phyloP scores from a whole-genome alignment of 2,797 vertebrate species.

The Rhabdomys pumilio region DNA sequence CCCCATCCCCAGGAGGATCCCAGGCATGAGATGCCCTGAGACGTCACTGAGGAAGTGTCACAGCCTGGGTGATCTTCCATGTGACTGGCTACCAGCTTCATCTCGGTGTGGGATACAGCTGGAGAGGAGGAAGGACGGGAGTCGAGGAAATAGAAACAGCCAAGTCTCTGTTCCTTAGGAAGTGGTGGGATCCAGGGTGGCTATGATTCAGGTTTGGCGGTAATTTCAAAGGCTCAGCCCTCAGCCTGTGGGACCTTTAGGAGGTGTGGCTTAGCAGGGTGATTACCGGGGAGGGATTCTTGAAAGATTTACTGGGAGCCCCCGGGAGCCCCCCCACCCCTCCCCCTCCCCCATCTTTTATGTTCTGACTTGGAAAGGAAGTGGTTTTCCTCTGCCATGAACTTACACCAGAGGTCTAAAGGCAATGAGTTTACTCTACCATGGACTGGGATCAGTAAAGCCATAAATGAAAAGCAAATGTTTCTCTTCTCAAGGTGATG shows the following conservation, averaged over 20 bases:
- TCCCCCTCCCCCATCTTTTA: background rate
- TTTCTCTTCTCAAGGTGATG: background rate
- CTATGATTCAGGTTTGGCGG: background rate
- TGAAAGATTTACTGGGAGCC: background rate
- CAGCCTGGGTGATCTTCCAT: background rate
- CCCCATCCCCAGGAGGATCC: background rate
- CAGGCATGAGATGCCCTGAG: background rate
- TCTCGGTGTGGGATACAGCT: background rate
- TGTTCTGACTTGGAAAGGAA: background rate
- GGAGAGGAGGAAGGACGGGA: background rate
- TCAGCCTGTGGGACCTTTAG: background rate
- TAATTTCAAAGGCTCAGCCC: background rate
- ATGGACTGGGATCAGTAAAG: background rate
- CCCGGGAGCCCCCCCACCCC: no score
- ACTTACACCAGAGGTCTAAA: background rate
- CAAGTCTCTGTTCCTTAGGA: background rate
- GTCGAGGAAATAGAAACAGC: background rate
- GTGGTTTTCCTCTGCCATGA: background rate
- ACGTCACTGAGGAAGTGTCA: background rate
- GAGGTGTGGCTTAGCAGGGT: background rate
- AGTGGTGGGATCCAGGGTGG: background rate
- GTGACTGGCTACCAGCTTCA: background rate
- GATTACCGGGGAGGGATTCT: background rate
- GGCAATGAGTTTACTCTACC: background rate
- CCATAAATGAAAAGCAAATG: background rate